Percentiles rank a stretch among this genome's conserved stretches.
phyloP scores from a whole-genome alignment of 2,797 vertebrate species.

The Mallotus villosus region DNA sequence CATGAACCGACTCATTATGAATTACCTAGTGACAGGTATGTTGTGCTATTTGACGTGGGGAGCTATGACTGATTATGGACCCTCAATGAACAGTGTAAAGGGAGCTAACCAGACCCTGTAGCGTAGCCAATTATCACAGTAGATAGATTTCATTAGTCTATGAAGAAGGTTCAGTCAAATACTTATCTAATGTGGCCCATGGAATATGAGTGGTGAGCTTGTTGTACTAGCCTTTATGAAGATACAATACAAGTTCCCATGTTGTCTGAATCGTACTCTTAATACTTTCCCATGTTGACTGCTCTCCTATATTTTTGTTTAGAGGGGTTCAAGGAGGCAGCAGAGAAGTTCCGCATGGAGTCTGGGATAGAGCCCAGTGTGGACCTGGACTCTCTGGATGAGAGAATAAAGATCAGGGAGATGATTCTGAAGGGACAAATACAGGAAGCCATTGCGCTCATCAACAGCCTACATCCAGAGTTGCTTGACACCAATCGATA shows the following conservation, averaged over 20 bases:
- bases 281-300: not conserved
- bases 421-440: slow-evolving; percentile 97
- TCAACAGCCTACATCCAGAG: slow-evolving; percentile 95
- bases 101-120: too few species aligned
- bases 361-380: slow-evolving; percentile 96
- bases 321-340: slow-evolving; percentile 98
- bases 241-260: not conserved
- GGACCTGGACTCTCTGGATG: slow-evolving; percentile 93
- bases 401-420: slow-evolving; percentile 95
- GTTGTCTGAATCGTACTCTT: not conserved
- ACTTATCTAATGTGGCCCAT: too few species aligned
- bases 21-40: slow-evolving; percentile 95
- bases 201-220: not conserved
- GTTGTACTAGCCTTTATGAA: not conserved
- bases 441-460: slow-evolving; percentile 92
- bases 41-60: not conserved
- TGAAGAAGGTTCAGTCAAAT: too few species aligned
- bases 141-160: too few species aligned
- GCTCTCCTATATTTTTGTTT: slow-evolving; percentile 21
- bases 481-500: slow-evolving; percentile 94
- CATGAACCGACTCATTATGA: slow-evolving; percentile 99
- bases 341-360: slow-evolving; percentile 96
- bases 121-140: too few species aligned
- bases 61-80: not conserved
- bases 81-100: not conserved